Percentiles rank a stretch among this genome's conserved stretches.
These are phyloP conservation scores for Callocephalon fimbriatum DNA, from an alignment of 2,113 vertebrate genomes.

Conservation along the genomic window DNA sequence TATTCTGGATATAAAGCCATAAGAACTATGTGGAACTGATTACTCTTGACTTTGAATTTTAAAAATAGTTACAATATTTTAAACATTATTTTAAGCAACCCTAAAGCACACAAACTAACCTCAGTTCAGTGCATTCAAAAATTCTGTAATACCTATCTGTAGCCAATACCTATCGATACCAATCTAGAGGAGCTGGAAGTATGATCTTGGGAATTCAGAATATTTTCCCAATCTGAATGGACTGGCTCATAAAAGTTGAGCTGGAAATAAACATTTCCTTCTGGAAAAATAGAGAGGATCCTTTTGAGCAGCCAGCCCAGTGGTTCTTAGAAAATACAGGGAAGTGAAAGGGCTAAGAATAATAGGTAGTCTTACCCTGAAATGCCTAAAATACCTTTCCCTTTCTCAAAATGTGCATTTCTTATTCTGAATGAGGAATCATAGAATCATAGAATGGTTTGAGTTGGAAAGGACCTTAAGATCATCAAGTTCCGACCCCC, in stretches of 20 bases:
- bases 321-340: neutral
- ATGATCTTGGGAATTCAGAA: neutral
- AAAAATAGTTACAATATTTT: neutral
- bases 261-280: neutral
- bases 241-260: neutral
- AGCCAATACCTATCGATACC: neutral
- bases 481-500: neutral
- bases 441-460: neutral
- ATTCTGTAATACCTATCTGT: neutral
- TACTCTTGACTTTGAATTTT: neutral
- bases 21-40: neutral
- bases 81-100: neutral
- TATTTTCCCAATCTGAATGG: neutral
- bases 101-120: neutral
- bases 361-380: neutral
- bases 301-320: neutral
- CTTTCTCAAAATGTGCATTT: neutral
- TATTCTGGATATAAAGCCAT: neutral
- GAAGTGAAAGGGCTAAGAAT: neutral
- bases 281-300: neutral
- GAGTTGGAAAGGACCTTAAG: neutral
- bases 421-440: neutral
- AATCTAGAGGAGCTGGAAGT: neutral
- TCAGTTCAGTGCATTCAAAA: neutral
- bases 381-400: neutral